Conservation (phyloP, 2,888 invertebrate genomes). For the Lasioglossum morio region DNA sequence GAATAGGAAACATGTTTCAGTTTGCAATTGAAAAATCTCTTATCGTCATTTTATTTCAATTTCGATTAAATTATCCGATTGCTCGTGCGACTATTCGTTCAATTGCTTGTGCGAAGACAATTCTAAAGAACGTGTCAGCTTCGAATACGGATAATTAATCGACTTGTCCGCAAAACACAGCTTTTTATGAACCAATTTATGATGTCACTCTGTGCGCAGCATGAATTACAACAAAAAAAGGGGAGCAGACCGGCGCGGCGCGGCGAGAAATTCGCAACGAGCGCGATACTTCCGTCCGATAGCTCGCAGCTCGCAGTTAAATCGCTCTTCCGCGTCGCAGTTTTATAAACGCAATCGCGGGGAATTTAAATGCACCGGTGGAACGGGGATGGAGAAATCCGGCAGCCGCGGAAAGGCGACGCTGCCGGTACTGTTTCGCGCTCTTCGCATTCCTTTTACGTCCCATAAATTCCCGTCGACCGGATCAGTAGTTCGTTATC, state of each 20-base stretch:
- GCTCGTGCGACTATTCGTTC: not conserved
- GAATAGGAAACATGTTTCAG: not conserved
- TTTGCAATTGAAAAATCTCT: not conserved
- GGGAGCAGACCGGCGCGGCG: not conserved
- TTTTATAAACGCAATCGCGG: conserved; percentile 40
- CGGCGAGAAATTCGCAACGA: conserved; percentile 2
- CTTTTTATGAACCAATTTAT: not conserved
- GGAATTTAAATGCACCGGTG: conserved; percentile 32
- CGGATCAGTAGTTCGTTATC: conserved; percentile 56
- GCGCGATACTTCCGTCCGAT: conserved; percentile 13
- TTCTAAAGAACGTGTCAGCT: too few relatives aligned
- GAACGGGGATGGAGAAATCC: conserved; percentile 3
- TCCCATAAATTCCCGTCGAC: conserved; percentile 48
- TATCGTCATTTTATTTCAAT: not conserved
- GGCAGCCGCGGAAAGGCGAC: conserved; percentile 6
- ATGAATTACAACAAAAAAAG: not conserved
- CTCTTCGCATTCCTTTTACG: conserved; percentile 57
- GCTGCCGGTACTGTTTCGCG: conserved; percentile 5
- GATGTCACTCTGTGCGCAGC: not conserved
- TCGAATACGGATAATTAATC: not conserved
- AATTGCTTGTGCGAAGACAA: not conserved
- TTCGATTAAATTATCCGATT: not conserved
- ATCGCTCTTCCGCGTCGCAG: conserved; percentile 38
- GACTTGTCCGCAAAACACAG: not conserved
- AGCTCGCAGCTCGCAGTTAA: conserved; percentile 19